Evolutionary conservation across 2,888 invertebrate genomes (phyloP).

Genomic region (Protonemura montana): DNA sequence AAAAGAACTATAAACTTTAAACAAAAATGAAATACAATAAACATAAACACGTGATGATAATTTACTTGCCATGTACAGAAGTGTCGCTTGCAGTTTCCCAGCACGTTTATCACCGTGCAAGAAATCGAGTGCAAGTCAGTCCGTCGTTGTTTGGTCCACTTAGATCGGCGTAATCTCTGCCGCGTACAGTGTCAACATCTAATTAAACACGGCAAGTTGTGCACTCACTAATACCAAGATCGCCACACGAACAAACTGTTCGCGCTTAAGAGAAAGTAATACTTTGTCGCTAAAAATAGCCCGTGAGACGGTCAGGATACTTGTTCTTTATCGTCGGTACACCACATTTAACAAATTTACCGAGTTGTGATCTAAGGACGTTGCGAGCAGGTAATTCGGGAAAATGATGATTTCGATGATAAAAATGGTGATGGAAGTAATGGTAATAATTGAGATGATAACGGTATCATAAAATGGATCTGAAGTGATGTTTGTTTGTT

Average conservation of each 20-base stretch:
- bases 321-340: neutral
- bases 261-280: neutral
- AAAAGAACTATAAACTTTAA: too few relatives aligned
- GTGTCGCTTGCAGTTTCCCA: neutral
- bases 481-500: neutral
- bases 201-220: neutral
- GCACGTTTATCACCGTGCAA: neutral
- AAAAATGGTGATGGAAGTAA: neutral
- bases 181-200: conserved; percentile 7
- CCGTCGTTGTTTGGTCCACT: neutral
- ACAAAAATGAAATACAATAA: too few relatives aligned
- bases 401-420: neutral
- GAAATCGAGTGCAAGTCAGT: neutral
- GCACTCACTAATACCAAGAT: neutral
- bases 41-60: neutral
- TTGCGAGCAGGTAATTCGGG: neutral
- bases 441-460: neutral
- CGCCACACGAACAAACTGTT: neutral
- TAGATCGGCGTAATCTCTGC: neutral
- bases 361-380: neutral
- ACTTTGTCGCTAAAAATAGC: neutral
- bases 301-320: conserved; percentile 7
- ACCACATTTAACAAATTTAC: neutral
- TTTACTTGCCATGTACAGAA: neutral
- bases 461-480: neutral